Percentiles rank a stretch among this genome's conserved stretches.
These are phyloP conservation scores for Hemicentrotus pulcherrimus DNA, from an alignment of 35 echinoderm and acorn worm species.

Conservation along the genomic window DNA sequence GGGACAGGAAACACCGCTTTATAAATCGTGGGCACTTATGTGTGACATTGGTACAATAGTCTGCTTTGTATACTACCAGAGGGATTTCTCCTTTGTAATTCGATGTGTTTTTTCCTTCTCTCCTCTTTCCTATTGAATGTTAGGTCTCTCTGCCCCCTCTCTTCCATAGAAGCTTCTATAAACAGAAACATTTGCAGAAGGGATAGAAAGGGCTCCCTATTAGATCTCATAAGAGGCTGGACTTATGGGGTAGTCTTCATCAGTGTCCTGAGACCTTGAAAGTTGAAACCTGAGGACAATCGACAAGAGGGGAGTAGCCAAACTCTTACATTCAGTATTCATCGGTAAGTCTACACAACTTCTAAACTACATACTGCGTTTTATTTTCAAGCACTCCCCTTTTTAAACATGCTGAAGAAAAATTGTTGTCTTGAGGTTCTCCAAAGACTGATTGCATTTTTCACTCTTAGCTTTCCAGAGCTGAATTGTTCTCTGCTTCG, in stretches of 20 bases:
- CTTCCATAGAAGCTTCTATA: background rate
- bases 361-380: no score
- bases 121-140: background rate
- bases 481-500: no score
- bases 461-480: no score
- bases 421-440: no score
- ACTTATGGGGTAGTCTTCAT: background rate
- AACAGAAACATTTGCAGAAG: constrained; percentile 6
- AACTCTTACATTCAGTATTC: no score
- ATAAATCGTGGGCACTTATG: background rate
- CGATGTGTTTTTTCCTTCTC: background rate
- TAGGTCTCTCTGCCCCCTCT: background rate
- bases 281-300: background rate
- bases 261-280: background rate
- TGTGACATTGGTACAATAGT: constrained; percentile 12
- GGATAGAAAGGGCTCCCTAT: background rate
- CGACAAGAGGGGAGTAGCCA: no score
- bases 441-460: no score
- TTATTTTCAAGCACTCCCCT: no score
- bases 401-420: no score
- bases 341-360: no score
- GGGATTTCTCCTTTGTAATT: background rate
- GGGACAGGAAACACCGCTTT: background rate
- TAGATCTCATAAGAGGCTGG: background rate
- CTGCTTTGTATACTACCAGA: background rate